A percentile compares a stretch with the other conserved stretches of the same genome.
Evolutionary conservation across 2,888 invertebrate species (phyloP).

Genomic region (Conistra vaccinii): DNA sequence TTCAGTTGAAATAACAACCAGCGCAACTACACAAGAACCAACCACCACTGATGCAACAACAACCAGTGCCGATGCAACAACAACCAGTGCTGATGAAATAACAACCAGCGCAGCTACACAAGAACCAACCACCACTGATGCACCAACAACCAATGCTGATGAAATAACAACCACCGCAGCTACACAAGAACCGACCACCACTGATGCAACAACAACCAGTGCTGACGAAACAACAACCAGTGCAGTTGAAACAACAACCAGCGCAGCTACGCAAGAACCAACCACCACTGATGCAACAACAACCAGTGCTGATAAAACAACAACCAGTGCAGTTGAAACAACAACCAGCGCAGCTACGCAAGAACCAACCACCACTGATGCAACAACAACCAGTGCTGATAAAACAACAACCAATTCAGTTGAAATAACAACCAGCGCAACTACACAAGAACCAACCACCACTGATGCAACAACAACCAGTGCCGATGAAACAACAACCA

Average conservation of each 20-base stretch:
- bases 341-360: not conserved
- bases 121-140: not conserved
- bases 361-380: not conserved
- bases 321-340: too few species aligned
- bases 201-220: not conserved
- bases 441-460: too few species aligned
- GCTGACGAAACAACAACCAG: not conserved
- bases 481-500: too few species aligned
- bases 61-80: not conserved
- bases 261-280: too few species aligned
- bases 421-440: not conserved
- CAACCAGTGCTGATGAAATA: not conserved
- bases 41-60: too few species aligned
- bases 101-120: not conserved
- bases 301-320: too few species aligned
- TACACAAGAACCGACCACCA: too few species aligned
- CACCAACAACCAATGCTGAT: not conserved
- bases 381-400: not conserved
- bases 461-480: not conserved
- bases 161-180: too few species aligned
- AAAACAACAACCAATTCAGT: not conserved
- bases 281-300: not conserved
- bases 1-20: not conserved
- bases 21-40: too few species aligned
- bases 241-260: not conserved